A percentile compares a stretch with the other conserved stretches of the same genome.
phyloP scores from a whole-genome alignment of 2,797 vertebrate genomes.

The Myotis vivesi region DNA sequence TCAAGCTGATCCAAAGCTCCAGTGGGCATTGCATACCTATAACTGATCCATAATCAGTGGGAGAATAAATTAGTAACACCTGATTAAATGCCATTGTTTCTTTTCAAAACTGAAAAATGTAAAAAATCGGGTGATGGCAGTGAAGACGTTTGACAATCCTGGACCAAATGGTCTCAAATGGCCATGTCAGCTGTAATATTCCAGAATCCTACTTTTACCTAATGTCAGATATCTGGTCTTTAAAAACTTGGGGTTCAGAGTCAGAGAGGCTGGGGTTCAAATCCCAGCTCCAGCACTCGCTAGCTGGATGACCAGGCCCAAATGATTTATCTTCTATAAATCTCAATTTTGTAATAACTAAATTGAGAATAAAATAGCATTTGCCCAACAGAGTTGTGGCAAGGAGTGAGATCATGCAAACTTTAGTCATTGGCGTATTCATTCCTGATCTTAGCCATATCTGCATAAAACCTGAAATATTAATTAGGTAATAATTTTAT shows the following conservation, averaged over 20 bases:
- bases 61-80: not conserved
- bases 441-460: not conserved
- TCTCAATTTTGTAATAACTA: not conserved
- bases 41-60: not conserved
- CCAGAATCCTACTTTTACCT: not conserved
- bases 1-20: not conserved
- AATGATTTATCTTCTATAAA: not conserved
- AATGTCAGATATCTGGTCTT: not conserved
- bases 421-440: not conserved
- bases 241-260: not conserved
- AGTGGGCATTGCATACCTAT: not conserved
- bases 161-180: not conserved
- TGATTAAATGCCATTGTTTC: not conserved
- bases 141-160: not conserved
- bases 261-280: not conserved
- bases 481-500: not conserved
- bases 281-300: not conserved
- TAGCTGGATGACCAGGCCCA: not conserved
- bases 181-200: not conserved
- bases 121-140: not conserved
- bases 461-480: constrained; percentile 20
- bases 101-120: constrained; percentile 11
- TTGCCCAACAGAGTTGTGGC: not conserved
- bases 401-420: not conserved
- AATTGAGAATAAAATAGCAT: constrained; percentile 11